phyloP scores from a whole-genome alignment of 1,140 invertebrate genomes.

The Limonius californicus region DNA sequence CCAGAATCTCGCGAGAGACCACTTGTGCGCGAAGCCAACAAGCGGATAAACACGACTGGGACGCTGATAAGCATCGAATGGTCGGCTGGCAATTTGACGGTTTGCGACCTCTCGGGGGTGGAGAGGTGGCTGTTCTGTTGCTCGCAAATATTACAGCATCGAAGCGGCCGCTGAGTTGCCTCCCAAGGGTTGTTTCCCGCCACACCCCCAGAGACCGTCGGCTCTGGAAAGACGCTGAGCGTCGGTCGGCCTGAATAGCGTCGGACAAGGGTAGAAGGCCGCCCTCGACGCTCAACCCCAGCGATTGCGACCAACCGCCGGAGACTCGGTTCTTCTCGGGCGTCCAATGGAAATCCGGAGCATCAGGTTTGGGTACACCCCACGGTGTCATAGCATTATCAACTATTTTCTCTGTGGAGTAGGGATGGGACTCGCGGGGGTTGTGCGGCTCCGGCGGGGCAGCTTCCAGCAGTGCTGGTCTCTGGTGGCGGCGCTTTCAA shows the following conservation, averaged over 20 bases:
- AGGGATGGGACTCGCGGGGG: slow-evolving; percentile 22
- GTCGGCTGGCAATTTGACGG: slow-evolving; percentile 29
- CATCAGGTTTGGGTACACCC: slow-evolving; percentile 29
- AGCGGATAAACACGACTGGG: slow-evolving; percentile 44
- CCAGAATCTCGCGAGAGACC: slow-evolving; percentile 40
- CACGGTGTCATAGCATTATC: slow-evolving; percentile 23
- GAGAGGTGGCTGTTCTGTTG: slow-evolving; percentile 31
- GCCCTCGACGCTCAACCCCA: slow-evolving; percentile 27
- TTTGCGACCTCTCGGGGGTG: slow-evolving; percentile 42
- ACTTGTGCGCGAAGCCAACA: slow-evolving; percentile 27
- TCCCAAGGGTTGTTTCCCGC: slow-evolving; percentile 21
- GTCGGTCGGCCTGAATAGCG: slow-evolving; percentile 26
- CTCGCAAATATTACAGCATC: slow-evolving; percentile 23
- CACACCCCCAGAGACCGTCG: slow-evolving; percentile 23
- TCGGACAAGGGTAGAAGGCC: slow-evolving; percentile 25
- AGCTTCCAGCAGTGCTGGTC: slow-evolving; percentile 31
- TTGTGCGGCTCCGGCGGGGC: slow-evolving; percentile 15
- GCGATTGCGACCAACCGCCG: slow-evolving; percentile 32
- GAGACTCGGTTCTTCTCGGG: slow-evolving; percentile 26
- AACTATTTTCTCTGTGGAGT: slow-evolving; percentile 5
- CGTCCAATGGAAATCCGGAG: slow-evolving; percentile 32
- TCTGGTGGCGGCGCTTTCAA: slow-evolving; percentile 30
- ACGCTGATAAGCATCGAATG: slow-evolving; percentile 44
- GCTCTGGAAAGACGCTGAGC: slow-evolving; percentile 20
- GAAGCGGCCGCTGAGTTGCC: slow-evolving; percentile 18